Conservation (phyloP, 2,113 vertebrate species). For the Menura novaehollandiae region DNA sequence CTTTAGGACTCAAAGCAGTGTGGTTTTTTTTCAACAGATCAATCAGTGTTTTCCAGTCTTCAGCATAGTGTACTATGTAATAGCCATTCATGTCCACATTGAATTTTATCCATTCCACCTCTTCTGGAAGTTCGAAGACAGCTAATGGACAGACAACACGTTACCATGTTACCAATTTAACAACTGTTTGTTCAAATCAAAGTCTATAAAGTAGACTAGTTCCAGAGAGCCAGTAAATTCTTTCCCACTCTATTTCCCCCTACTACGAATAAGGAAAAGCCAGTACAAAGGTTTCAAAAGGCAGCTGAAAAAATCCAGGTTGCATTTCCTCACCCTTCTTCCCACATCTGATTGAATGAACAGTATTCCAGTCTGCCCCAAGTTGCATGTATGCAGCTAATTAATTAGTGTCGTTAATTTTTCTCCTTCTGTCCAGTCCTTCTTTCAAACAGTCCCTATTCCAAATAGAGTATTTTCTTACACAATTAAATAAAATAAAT, state of each 20-base stretch:
- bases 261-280: background rate
- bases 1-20: conserved; percentile 77
- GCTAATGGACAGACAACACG: conserved; percentile 58
- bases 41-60: conserved; percentile 77
- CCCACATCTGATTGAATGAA: background rate
- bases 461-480: background rate
- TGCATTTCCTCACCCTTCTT: background rate
- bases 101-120: conserved; percentile 89
- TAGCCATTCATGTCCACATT: conserved; percentile 88
- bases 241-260: background rate
- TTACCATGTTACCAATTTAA: background rate
- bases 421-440: background rate
- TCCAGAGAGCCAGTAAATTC: background rate
- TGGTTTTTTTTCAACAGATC: conserved; percentile 73
- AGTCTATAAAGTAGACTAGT: background rate
- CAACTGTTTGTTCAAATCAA: background rate
- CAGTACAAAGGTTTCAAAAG: background rate
- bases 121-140: conserved; percentile 75
- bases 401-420: background rate
- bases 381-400: background rate
- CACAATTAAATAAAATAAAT: background rate
- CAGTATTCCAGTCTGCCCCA: background rate
- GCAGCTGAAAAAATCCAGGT: background rate
- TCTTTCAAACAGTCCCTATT: background rate
- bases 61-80: conserved; percentile 87